These are phyloP conservation scores for Drosophila varians DNA, from an alignment of 1,140 invertebrate species.

Conservation along the genomic window DNA sequence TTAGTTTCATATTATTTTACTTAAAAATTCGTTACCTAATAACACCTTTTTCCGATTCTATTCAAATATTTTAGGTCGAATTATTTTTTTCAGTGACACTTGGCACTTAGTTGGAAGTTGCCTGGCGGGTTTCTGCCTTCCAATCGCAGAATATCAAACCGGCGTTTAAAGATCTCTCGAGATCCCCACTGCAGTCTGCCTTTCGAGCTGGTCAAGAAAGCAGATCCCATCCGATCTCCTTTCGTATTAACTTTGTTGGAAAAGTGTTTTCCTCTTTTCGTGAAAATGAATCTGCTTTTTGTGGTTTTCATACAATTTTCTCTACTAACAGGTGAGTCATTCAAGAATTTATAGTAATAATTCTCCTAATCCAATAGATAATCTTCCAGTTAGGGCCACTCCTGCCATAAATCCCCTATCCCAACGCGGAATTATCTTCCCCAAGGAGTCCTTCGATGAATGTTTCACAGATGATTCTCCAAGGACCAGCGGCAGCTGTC, in stretches of 20 bases:
- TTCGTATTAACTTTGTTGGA: background rate
- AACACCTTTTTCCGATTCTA: too few species aligned
- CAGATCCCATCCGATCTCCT: constrained; percentile 8
- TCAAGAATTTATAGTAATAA: too few species aligned
- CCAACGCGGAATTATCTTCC: constrained; percentile 65
- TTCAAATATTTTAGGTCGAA: background rate
- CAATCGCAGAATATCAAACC: constrained; percentile 1
- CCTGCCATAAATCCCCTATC: constrained; percentile 49
- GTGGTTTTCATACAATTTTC: constrained; percentile 1
- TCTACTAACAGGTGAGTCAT: constrained; percentile 16
- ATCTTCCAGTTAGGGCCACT: constrained; percentile 21
- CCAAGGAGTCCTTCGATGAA: constrained; percentile 67
- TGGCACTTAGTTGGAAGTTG: constrained; percentile 36
- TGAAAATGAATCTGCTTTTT: background rate
- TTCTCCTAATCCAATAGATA: background rate
- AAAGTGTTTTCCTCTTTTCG: constrained; percentile 3
- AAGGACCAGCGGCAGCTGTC: constrained; percentile 47
- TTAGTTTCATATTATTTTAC: too few species aligned
- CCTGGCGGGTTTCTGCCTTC: constrained; percentile 32
- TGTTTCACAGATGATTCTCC: constrained; percentile 54
- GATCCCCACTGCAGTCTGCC: constrained; percentile 22
- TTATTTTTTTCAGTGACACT: constrained; percentile 19
- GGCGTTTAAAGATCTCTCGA: constrained; percentile 1
- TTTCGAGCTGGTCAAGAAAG: constrained; percentile 27
- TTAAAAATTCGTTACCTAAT: too few species aligned